A percentile compares a stretch with the other conserved stretches of the same genome.
These are phyloP conservation scores for Argya squamiceps DNA, from an alignment of 2,797 vertebrate genomes.

Conservation along the genomic window DNA sequence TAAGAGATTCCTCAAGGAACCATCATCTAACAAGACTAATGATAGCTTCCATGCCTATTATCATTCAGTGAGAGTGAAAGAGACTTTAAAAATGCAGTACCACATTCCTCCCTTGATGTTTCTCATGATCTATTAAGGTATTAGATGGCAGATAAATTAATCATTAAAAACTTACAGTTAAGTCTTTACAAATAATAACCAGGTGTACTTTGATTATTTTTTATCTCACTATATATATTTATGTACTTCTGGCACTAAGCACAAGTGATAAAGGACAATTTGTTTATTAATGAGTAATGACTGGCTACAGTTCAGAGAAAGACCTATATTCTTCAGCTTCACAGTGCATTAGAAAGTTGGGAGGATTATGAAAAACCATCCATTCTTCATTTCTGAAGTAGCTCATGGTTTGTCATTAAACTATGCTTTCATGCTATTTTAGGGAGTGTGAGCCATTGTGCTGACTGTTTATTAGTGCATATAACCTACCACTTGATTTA, in stretches of 20 bases:
- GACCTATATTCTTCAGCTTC: slow-evolving; percentile 17
- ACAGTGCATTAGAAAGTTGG: slow-evolving; percentile 4
- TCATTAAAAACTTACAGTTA: slow-evolving; percentile 85
- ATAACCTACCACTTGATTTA: slow-evolving; percentile 51
- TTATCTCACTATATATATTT: slow-evolving; percentile 77
- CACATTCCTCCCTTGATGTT: slow-evolving; percentile 86
- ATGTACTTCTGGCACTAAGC: slow-evolving; percentile 69
- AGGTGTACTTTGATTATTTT: slow-evolving; percentile 82
- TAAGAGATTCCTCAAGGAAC: slow-evolving; percentile 84
- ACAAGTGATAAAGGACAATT: slow-evolving; percentile 53
- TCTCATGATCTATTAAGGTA: slow-evolving; percentile 84
- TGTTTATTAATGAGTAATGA: slow-evolving; percentile 54
- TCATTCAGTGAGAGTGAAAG: slow-evolving; percentile 80
- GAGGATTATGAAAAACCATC: slow-evolving; percentile 32
- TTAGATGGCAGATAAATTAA: slow-evolving; percentile 83
- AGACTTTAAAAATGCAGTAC: slow-evolving; percentile 81
- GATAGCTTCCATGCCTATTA: slow-evolving; percentile 82
- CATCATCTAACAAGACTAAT: slow-evolving; percentile 83
- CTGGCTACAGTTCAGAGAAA: slow-evolving; percentile 44
- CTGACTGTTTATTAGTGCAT: slow-evolving; percentile 38
- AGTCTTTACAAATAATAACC: slow-evolving; percentile 86
- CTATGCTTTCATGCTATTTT: slow-evolving; percentile 41
- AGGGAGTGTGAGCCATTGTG: slow-evolving; percentile 23
- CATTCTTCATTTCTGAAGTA: slow-evolving; percentile 12
- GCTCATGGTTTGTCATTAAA: slow-evolving; percentile 10